Base-by-base conservation (phyloP, 92 coral and sea anemone species). In the Plumapathes pennacea region DNA sequence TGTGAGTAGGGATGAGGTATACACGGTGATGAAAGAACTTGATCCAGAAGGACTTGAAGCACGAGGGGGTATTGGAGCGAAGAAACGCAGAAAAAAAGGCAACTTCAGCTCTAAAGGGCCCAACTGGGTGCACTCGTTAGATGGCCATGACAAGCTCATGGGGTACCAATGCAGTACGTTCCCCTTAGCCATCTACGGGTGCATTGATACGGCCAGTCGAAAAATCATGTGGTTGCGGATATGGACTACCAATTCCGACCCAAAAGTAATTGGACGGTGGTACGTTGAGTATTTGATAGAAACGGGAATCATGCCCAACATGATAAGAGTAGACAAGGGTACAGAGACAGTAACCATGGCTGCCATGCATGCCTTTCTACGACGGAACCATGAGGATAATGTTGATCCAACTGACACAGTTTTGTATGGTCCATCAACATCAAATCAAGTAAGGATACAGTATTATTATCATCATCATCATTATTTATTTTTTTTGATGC, bases 361-460 rank as follows among this genome's bases (percentile, higher is more conserved):
- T 5, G 26, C 57, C 9, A 50, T 50, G 32, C 57, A 50, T 25
- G 57, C 57, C 21, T 9, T 50, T 33, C 26, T 50, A 9, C 14
- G 57, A 23, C 14, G 41, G 8, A 8, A 36, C n/a, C 41, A 36
- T 36, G n/a, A n/a, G 8, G 62, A 55, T 20, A n/a, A 36, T 8
- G 34, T 55, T 34, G 62, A 32, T 32, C 62, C 62, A 15, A 37
- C 19, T 32, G 62, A 55, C 62, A 55, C 62, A 10, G 57, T 50
- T 50, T 17, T 50, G 11, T 22, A 50, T 50, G n/a, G n/a, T n/a
- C n/a, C n/a, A n/a, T 50, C 57, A 24, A 50, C 57, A 27, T 33
- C 34, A 50, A 50, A 50, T 38, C 57, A 50, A 38, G 57, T 26
- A 50, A n/a, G n/a, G n/a, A n/a, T n/a, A n/a, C n/a, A n/a, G n/a